A percentile compares a stretch with the other conserved stretches of the same genome.
Evolutionary conservation across 2,113 vertebrate genomes (phyloP).

Genomic region (Oostethus manadensis): DNA sequence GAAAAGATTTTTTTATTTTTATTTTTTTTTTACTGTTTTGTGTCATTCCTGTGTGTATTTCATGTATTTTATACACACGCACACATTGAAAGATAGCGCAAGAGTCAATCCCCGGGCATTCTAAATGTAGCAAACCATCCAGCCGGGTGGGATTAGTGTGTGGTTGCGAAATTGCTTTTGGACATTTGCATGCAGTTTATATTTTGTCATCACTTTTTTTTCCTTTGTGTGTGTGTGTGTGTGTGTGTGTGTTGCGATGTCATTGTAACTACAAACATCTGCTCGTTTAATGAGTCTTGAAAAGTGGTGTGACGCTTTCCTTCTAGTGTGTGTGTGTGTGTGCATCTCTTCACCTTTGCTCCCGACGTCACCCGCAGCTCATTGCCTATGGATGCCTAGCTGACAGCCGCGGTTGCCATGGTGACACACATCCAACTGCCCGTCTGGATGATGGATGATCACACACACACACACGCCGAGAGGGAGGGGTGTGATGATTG

Average conservation of each 20-base stretch:
- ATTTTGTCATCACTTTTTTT: neutral
- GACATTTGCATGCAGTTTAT: neutral
- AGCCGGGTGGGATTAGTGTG: slow-evolving; percentile 7
- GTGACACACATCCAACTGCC: neutral
- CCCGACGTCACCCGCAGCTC: slow-evolving; percentile 14
- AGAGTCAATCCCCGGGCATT: slow-evolving; percentile 18
- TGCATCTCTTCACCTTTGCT: neutral
- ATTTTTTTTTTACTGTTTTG: no score
- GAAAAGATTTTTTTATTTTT: no score
- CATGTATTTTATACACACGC: neutral
- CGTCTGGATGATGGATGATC: no score
- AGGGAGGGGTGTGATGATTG: slow-evolving; percentile 26
- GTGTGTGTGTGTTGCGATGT: no score
- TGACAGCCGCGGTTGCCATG: slow-evolving; percentile 51
- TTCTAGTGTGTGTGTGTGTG: no score
- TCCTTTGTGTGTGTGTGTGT: no score
- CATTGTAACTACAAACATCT: no score
- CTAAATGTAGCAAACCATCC: slow-evolving; percentile 10
- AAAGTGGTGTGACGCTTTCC: no score
- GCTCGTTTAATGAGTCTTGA: no score
- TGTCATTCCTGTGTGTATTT: no score
- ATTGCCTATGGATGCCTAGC: slow-evolving; percentile 42
- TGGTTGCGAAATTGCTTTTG: neutral
- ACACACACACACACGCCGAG: no score
- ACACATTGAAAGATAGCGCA: slow-evolving; percentile 6